Base-by-base conservation (phyloP, 1,140 invertebrate genomes). In the Capitella teleta region DNA sequence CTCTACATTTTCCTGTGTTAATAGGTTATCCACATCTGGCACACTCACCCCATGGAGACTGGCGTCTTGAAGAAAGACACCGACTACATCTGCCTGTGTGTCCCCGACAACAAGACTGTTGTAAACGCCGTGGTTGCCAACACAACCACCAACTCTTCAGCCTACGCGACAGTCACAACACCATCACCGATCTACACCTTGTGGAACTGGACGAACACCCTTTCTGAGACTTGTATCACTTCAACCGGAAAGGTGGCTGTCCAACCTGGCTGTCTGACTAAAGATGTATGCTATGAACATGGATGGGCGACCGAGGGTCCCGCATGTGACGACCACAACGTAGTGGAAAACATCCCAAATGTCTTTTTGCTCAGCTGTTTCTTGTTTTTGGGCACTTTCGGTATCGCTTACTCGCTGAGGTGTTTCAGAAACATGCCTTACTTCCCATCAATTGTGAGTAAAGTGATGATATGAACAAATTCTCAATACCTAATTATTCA, bases 341-440 rank as follows among this genome's bases (percentile, higher is more conserved):
- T 41, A 3, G 28, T 49, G 14, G 19, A 28, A 4, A 16, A 49
- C 47, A 51, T 61, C 16, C 62, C 62, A 26, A 48, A 64, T 49
- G 54, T 72, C 30, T 73, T 68, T 53, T 58, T 70, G 3, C 63
- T 73, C 53, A 71, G 67, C 8, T 25, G 68, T 32, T 51, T 73
- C 14, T 51, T 73, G 3, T 73, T 74, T 46, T 45, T 66, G 28
- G 57, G 61, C 14, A 68, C 72, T n/a, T 74, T 71, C 48, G 47
- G 57, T 16, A 50, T 70, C 10, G 61, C 64, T 40, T 47, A 64
- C 19, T 54, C 56, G 5, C 44, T 73, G 37, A 57, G 57, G 36
- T 58, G 30, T 8, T 32, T 49, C 19, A 38, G 52, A 30, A 53
- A 44, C 28, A 32, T 24, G 23, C n/a, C 32, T 1, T 56, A 37